Evolutionary conservation across 2,888 invertebrate species (phyloP).

Genomic region (Synanthedon vespiformis): DNA sequence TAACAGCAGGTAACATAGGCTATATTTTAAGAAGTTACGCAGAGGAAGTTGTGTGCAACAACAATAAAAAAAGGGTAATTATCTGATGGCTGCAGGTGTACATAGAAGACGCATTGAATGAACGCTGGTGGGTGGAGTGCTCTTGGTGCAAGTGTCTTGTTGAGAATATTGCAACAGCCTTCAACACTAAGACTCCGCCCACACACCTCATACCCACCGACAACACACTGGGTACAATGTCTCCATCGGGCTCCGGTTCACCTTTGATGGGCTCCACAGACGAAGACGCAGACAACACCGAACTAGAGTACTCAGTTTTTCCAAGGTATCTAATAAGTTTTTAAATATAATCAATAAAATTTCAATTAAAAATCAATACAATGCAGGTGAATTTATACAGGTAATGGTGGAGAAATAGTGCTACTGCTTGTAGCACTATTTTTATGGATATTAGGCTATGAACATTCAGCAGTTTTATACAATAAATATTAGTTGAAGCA

Average conservation of each 20-base stretch:
- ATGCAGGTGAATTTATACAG: too few species aligned
- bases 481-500: too few species aligned
- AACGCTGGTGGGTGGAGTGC: constrained; percentile 94
- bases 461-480: too few species aligned
- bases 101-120: constrained; percentile 94
- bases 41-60: too few species aligned
- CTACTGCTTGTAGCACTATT: too few species aligned
- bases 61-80: background rate
- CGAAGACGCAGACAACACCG: constrained; percentile 71
- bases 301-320: constrained; percentile 61
- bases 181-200: constrained; percentile 83
- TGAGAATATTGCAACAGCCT: constrained; percentile 89
- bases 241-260: constrained; percentile 64
- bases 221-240: constrained; percentile 61
- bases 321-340: constrained; percentile 35
- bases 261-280: constrained; percentile 64
- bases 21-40: too few species aligned
- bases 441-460: too few species aligned
- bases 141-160: constrained; percentile 91
- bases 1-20: too few species aligned
- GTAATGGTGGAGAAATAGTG: too few species aligned
- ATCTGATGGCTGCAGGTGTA: constrained; percentile 74
- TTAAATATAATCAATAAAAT: too few species aligned
- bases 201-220: constrained; percentile 76
- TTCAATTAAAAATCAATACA: too few species aligned